Conservation (phyloP, 2,113 vertebrate genomes). For the Ictalurus furcatus region DNA sequence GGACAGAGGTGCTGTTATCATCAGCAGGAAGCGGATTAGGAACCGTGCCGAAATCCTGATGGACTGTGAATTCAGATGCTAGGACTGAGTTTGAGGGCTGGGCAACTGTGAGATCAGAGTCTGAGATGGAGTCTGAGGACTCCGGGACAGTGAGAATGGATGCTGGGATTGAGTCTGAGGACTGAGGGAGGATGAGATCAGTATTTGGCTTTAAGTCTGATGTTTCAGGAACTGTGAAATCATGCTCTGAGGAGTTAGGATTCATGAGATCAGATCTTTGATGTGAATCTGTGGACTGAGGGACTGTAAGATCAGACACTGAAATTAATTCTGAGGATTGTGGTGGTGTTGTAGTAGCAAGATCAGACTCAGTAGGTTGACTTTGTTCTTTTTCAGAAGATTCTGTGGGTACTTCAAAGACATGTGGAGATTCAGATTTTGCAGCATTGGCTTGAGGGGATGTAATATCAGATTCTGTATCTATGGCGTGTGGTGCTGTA, state of each 20-base stretch:
- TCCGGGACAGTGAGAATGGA: background rate
- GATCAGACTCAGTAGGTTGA: background rate
- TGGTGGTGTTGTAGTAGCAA: background rate
- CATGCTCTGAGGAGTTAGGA: background rate
- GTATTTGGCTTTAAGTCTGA: background rate
- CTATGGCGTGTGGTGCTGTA: background rate
- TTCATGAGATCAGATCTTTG: background rate
- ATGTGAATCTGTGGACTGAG: background rate
- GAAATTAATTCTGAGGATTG: background rate
- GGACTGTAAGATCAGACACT: background rate
- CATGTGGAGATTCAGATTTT: background rate
- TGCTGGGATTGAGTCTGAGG: background rate
- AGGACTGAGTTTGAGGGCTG: background rate
- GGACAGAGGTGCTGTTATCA: slow-evolving; percentile 64
- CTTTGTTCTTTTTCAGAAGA: background rate
- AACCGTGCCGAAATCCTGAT: background rate
- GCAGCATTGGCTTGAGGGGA: background rate
- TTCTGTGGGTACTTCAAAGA: background rate
- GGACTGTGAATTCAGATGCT: background rate
- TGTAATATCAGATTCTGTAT: background rate
- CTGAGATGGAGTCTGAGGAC: background rate
- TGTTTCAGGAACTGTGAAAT: background rate
- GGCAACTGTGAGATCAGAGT: background rate
- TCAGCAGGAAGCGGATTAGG: slow-evolving; percentile 65
- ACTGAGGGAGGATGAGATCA: background rate